These are phyloP conservation scores for Phasia obesa DNA, from an alignment of 2,888 invertebrate species.

Conservation along the genomic window DNA sequence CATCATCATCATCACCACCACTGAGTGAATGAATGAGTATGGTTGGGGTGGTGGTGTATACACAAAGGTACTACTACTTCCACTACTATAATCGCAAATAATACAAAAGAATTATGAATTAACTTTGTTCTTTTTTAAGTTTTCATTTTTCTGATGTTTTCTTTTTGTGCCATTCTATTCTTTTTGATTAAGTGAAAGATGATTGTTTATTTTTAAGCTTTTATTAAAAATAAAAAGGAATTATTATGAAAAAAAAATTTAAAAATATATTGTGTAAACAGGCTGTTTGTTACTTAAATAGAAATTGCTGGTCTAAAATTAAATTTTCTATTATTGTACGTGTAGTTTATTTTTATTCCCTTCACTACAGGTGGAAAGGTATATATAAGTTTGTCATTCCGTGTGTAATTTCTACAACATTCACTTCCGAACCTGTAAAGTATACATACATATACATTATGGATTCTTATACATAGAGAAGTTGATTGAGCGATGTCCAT, in stretches of 20 bases:
- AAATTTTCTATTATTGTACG: not conserved
- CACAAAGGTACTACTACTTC: not conserved
- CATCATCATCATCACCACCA: constrained; percentile 10
- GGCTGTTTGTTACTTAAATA: constrained; percentile 25
- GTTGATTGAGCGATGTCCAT: too few species aligned
- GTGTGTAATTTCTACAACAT: too few species aligned
- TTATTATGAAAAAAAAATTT: not conserved
- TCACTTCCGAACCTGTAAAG: too few species aligned
- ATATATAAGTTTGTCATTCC: too few species aligned
- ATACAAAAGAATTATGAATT: constrained; percentile 45
- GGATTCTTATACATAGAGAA: too few species aligned
- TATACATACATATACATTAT: too few species aligned
- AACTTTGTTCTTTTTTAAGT: constrained; percentile 30
- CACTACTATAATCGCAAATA: not conserved
- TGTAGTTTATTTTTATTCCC: too few species aligned
- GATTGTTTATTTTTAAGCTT: constrained; percentile 62
- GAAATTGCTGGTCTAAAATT: constrained; percentile 1
- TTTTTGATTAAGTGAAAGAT: constrained; percentile 20
- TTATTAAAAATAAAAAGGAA: constrained; percentile 46
- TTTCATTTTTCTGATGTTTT: not conserved
- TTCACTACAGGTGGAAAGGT: too few species aligned
- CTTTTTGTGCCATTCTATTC: constrained; percentile 4
- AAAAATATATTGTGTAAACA: constrained; percentile 39
- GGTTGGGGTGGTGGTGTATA: not conserved
- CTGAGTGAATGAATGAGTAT: not conserved